phyloP scores from a whole-genome alignment of 2,113 vertebrate genomes.

The Illadopsis cleaveri region DNA sequence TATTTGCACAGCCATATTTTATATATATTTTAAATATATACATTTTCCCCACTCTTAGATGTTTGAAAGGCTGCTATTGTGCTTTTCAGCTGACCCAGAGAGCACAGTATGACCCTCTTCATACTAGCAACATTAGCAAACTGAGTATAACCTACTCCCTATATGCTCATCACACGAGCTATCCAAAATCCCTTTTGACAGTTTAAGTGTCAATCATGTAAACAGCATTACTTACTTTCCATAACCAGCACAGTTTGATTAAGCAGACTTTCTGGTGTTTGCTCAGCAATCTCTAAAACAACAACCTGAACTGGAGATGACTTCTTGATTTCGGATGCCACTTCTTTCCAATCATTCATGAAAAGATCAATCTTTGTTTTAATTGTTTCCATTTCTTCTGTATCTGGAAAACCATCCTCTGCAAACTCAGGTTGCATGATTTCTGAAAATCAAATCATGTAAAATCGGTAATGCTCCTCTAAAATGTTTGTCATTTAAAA shows the following conservation, averaged over 20 bases:
- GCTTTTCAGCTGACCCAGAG: neutral
- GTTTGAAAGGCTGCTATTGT: neutral
- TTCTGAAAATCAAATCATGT: slow-evolving; percentile 51
- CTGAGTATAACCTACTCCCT: neutral
- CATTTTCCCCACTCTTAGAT: neutral
- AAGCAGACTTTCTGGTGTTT: slow-evolving; percentile 81
- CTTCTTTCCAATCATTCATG: slow-evolving; percentile 67
- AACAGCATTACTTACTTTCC: slow-evolving; percentile 78
- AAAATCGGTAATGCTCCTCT: neutral
- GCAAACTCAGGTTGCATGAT: slow-evolving; percentile 65
- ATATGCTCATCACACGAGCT: neutral
- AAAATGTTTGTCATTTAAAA: neutral
- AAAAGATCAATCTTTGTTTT: slow-evolving; percentile 73
- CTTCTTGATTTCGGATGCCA: slow-evolving; percentile 61
- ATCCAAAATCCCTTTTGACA: neutral
- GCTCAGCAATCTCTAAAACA: slow-evolving; percentile 77
- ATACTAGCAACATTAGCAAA: neutral
- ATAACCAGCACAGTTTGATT: slow-evolving; percentile 75
- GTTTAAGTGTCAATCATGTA: neutral
- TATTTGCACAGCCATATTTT: neutral
- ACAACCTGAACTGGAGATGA: slow-evolving; percentile 26
- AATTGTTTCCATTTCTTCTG: slow-evolving; percentile 81
- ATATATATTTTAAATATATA: neutral
- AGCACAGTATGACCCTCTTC: neutral
- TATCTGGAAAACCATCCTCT: slow-evolving; percentile 79